A percentile compares a stretch with the other conserved stretches of the same genome.
Conservation (phyloP, 2,113 vertebrate genomes). For the Sorex araneus region DNA sequence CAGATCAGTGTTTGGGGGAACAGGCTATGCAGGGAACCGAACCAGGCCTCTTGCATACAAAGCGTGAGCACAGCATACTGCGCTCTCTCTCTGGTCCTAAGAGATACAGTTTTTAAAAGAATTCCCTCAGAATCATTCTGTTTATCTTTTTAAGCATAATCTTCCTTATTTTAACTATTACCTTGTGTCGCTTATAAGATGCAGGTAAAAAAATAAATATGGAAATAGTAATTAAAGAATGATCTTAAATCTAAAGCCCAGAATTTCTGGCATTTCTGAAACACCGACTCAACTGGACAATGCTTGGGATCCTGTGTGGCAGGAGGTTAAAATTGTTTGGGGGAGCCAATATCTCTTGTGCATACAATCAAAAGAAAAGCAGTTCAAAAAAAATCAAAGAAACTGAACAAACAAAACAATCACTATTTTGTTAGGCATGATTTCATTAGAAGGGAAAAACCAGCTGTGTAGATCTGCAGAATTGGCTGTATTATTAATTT, state of each 20-base stretch:
- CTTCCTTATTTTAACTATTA: constrained; percentile 19
- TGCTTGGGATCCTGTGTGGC: background rate
- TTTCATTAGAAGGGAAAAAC: constrained; percentile 30
- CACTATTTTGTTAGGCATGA: constrained; percentile 38
- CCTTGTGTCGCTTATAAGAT: background rate
- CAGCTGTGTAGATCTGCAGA: constrained; percentile 15
- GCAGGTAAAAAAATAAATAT: constrained; percentile 28
- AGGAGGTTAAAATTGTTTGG: background rate
- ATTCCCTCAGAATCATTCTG: too few relatives aligned
- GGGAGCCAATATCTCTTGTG: background rate
- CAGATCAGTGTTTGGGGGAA: too few relatives aligned
- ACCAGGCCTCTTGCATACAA: too few relatives aligned
- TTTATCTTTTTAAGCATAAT: constrained; percentile 36
- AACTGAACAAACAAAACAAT: background rate
- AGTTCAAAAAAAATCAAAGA: constrained; percentile 11
- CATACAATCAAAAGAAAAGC: background rate
- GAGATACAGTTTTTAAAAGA: too few relatives aligned
- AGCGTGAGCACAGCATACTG: too few relatives aligned
- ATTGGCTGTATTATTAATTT: background rate
- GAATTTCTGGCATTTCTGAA: background rate
- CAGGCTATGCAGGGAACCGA: too few relatives aligned
- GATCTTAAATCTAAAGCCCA: background rate
- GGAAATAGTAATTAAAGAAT: constrained; percentile 7
- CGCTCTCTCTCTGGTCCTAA: too few relatives aligned
- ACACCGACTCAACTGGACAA: background rate